These are phyloP conservation scores for Drymodes brunneopygia DNA, from an alignment of 2,113 vertebrate species.

Conservation along the genomic window DNA sequence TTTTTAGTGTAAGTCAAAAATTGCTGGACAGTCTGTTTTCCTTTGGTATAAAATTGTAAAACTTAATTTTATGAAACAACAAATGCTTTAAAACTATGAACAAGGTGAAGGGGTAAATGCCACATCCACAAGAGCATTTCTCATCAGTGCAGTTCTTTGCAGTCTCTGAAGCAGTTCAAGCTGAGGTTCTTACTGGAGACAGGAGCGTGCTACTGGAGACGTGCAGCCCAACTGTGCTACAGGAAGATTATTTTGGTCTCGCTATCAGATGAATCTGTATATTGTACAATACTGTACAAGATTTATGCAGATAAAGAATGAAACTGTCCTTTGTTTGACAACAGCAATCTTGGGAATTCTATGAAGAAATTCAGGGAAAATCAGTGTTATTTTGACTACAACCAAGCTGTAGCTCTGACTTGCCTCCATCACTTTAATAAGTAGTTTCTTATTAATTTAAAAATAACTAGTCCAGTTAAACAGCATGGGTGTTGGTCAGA, in stretches of 20 bases:
- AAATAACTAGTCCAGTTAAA: not conserved
- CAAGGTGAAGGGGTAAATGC: not conserved
- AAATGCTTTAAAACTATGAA: not conserved
- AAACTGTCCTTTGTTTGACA: not conserved
- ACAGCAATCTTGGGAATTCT: not conserved
- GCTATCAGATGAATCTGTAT: not conserved
- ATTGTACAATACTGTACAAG: not conserved
- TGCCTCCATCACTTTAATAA: not conserved
- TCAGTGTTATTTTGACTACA: not conserved
- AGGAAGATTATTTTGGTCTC: not conserved
- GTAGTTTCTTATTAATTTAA: not conserved
- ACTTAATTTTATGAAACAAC: not conserved
- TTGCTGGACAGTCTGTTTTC: not conserved
- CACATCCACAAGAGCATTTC: rapidly evolving
- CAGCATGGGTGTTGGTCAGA: not conserved
- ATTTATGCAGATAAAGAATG: not conserved
- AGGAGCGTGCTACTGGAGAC: not conserved
- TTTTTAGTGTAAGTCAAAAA: not conserved
- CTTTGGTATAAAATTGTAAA: not conserved
- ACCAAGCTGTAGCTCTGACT: not conserved
- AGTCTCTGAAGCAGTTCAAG: not conserved
- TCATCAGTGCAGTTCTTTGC: not conserved
- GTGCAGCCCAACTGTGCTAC: not conserved
- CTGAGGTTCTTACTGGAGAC: not conserved
- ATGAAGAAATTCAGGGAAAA: not conserved